A percentile compares a stretch with the other conserved stretches of the same genome.
These are phyloP conservation scores for Ranitomeya imitator DNA, from an alignment of 2,113 vertebrate genomes.

Conservation along the genomic window DNA sequence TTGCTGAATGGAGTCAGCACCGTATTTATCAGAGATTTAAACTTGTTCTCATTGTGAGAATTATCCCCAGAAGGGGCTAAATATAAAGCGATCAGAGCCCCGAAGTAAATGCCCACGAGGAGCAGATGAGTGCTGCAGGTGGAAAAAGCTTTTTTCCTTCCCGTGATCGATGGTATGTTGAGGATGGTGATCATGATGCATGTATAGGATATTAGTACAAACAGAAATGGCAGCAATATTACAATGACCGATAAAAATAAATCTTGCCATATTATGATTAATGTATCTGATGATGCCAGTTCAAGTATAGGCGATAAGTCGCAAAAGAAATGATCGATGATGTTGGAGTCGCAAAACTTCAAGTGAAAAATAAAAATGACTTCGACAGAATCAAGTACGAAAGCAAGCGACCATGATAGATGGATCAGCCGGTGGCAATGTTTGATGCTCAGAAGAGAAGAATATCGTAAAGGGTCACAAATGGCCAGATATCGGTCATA, in stretches of 20 bases:
- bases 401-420: constrained; percentile 37
- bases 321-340: constrained; percentile 13
- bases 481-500: constrained; percentile 60
- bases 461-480: constrained; percentile 60
- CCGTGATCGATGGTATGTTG: not conserved
- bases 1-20: not conserved
- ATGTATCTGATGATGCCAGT: constrained; percentile 14
- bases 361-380: not conserved
- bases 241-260: not conserved
- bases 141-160: constrained; percentile 20
- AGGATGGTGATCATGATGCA: constrained; percentile 10
- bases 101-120: constrained; percentile 22
- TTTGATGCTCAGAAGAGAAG: constrained; percentile 44
- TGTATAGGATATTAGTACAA: not conserved
- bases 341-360: not conserved
- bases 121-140: constrained; percentile 30
- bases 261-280: not conserved
- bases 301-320: constrained; percentile 24
- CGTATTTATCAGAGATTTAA: constrained; percentile 1
- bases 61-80: not conserved
- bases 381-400: not conserved
- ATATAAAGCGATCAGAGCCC: constrained; percentile 17
- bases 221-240: not conserved
- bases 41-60: constrained; percentile 10
- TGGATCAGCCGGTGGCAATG: constrained; percentile 21